Percentiles rank a stretch among this genome's conserved stretches.
These are phyloP conservation scores for Zosterops japonicus DNA, from an alignment of 2,113 vertebrate genomes.

Conservation along the genomic window DNA sequence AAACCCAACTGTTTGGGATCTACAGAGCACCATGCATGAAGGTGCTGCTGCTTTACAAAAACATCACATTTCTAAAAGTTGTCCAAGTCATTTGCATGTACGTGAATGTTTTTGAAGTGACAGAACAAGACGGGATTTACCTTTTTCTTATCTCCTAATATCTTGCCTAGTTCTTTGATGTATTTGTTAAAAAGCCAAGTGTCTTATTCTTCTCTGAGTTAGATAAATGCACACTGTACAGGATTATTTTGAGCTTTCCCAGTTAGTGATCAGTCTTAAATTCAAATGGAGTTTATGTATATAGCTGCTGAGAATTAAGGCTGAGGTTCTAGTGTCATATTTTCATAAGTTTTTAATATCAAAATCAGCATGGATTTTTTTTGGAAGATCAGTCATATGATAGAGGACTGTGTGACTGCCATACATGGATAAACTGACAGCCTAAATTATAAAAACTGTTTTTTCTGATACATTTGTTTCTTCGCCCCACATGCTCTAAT, in stretches of 20 bases:
- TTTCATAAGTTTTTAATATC: not conserved
- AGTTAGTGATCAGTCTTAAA: not conserved
- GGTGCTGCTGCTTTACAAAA: not conserved
- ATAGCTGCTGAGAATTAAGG: not conserved
- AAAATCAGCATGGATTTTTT: not conserved
- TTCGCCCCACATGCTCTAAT: not conserved
- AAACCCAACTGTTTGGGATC: accelerated
- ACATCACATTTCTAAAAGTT: not conserved
- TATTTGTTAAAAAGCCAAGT: not conserved
- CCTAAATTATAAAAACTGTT: not conserved
- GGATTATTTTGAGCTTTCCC: not conserved
- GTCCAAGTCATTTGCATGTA: not conserved
- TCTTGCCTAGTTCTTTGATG: not conserved
- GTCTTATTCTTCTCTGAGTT: not conserved
- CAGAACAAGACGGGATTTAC: not conserved
- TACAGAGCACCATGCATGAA: not conserved
- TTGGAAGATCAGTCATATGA: not conserved
- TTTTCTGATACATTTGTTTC: not conserved
- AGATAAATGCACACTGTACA: not conserved
- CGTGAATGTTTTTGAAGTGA: not conserved
- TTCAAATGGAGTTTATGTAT: not conserved
- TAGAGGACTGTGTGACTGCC: not conserved
- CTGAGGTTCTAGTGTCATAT: not conserved
- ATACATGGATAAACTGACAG: not conserved
- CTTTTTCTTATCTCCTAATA: not conserved